A percentile compares a stretch with the other conserved stretches of the same genome.
phyloP scores from a whole-genome alignment of 2,797 vertebrate genomes.

The Coregonus suidteri region DNA sequence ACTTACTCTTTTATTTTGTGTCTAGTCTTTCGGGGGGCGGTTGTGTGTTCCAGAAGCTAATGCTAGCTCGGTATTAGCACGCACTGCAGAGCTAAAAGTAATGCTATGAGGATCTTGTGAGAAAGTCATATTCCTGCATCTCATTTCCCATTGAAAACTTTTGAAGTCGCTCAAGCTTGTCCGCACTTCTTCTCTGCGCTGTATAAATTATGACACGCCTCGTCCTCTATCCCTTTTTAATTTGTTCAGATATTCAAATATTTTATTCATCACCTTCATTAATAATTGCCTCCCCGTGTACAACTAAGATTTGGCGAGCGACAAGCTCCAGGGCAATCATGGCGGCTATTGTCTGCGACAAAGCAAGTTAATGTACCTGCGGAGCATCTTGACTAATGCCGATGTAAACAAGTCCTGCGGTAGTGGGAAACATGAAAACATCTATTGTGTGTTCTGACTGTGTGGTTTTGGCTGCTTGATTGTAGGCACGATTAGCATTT shows the following conservation, averaged over 20 bases:
- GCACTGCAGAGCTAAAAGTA: constrained; percentile 35
- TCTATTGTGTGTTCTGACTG: constrained; percentile 9
- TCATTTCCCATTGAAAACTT: constrained; percentile 61
- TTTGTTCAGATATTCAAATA: constrained; percentile 28
- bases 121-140: constrained; percentile 56
- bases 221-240: constrained; percentile 27
- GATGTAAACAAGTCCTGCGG: constrained; percentile 37
- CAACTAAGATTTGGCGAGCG: constrained; percentile 46
- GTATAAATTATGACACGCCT: constrained; percentile 40
- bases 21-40: constrained; percentile 39
- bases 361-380: constrained; percentile 23
- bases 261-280: constrained; percentile 31
- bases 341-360: constrained; percentile 25
- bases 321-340: constrained; percentile 45
- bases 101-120: constrained; percentile 7
- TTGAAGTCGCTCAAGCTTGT: constrained; percentile 57
- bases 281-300: constrained; percentile 49
- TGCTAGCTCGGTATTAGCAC: constrained; percentile 60
- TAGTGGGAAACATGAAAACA: constrained; percentile 7
- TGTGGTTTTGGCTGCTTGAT: constrained; percentile 23
- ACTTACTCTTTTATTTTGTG: constrained; percentile 52
- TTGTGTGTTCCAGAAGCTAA: constrained; percentile 51
- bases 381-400: constrained; percentile 28
- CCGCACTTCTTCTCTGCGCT: constrained; percentile 40
- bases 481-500: constrained; percentile 40